A percentile compares a stretch with the other conserved stretches of the same genome.
These are phyloP conservation scores for Chaenodraco wilsoni DNA, from an alignment of 2,797 vertebrate species.

Conservation along the genomic window DNA sequence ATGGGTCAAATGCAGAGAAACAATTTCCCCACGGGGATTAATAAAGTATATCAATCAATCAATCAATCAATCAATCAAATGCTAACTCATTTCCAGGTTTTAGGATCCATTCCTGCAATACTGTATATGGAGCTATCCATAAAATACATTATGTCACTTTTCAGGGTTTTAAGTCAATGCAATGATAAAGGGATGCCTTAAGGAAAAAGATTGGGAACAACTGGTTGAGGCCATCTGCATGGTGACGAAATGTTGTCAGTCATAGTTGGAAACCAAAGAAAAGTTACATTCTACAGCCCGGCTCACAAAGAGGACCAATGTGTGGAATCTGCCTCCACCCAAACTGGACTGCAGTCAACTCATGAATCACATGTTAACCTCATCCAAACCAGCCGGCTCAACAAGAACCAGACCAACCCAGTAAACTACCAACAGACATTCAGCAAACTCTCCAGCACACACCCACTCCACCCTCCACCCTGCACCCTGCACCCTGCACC, in stretches of 20 bases:
- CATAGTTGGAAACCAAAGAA: not conserved
- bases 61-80: too few species aligned
- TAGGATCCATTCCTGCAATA: too few species aligned
- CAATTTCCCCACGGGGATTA: too few species aligned
- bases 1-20: too few species aligned
- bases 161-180: too few species aligned
- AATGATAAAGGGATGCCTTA: too few species aligned
- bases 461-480: slow-evolving; percentile 5
- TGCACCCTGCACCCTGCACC: not conserved
- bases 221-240: not conserved
- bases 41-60: too few species aligned
- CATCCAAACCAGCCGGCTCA: not conserved
- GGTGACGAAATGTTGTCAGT: not conserved
- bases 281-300: not conserved
- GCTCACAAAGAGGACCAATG: slow-evolving; percentile 1
- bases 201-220: too few species aligned
- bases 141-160: too few species aligned
- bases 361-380: slow-evolving; percentile 31
- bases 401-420: slow-evolving; percentile 12
- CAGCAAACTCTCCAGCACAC: slow-evolving; percentile 3
- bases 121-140: too few species aligned
- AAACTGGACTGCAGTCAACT: slow-evolving; percentile 11
- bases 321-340: not conserved
- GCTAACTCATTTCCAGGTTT: too few species aligned
- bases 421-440: slow-evolving; percentile 6